Evolutionary conservation across 2,113 vertebrate genomes (phyloP), one percentile per base, ranked within the genome.

Genomic region (Acrocephalus kingi): DNA sequence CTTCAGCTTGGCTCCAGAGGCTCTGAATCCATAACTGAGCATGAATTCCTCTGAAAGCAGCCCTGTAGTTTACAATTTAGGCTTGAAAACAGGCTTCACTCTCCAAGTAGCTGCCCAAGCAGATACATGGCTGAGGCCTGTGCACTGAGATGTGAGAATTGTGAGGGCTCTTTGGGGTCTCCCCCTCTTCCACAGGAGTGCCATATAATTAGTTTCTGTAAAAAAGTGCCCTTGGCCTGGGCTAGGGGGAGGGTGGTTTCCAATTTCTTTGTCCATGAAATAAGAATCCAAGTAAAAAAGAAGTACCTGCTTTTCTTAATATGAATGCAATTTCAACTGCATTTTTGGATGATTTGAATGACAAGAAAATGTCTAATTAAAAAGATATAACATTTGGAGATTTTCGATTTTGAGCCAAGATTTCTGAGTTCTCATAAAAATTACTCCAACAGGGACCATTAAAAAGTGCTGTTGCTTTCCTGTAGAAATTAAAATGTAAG

Each of bases 371-470:
- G 13, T 76, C 61, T 87, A 59, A 78, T 68, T 78, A 49, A 72
- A 93, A 87, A 85, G 23, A 46, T 6, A 11, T 37, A 59, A 67
- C 15, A 49, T 51, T 87, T 83, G 14, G 7, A 28, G 10, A 7
- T 74, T 74, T 81, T 90, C 37, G 30, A 20, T 74, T 83, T 71
- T 51, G 31, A 61, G n/a, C 20, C 76, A 84, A 49, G 31, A 72
- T 63, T 61, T 79, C 56, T 11, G 17, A 89, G 17, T 81, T 97
- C 81, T 92, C 54, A 58, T 61, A 77, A 91, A 94, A 96, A 89
- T 86, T 87, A 55, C 87, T 95, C 78, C 28, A 20, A 33, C 43
- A 77, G 21, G 31, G 83, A 56, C 66, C 56, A 58, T 80, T 73
- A 27, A 46, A 84, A 88, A 79, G 7, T 84, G 10, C 13, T 61